phyloP scores from a whole-genome alignment of 1,140 invertebrate species.

The Drusus annulatus region DNA sequence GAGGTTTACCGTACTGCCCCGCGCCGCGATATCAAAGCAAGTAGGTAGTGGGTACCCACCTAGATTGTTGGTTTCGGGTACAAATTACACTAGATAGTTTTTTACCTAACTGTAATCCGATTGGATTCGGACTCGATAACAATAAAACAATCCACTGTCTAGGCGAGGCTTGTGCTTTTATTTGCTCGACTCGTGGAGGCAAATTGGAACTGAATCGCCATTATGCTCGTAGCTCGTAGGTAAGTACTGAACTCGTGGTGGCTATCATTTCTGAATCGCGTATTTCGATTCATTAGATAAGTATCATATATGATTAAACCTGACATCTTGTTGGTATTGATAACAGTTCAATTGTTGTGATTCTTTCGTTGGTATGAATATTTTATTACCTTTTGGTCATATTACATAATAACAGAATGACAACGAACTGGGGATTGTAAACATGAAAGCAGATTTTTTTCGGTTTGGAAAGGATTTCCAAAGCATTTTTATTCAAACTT shows the following conservation, averaged over 20 bases:
- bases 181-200: not conserved
- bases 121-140: constrained; percentile 35
- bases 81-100: constrained; percentile 51
- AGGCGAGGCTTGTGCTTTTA: not conserved
- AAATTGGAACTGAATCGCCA: not conserved
- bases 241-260: too few relatives aligned
- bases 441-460: too few relatives aligned
- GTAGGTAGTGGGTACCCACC: constrained; percentile 12
- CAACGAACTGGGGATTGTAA: too few relatives aligned
- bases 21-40: constrained; percentile 1
- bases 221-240: not conserved
- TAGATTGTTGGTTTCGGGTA: constrained; percentile 48
- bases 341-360: too few relatives aligned
- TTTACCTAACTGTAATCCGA: constrained; percentile 55
- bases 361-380: too few relatives aligned
- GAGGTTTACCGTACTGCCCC: not conserved
- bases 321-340: too few relatives aligned
- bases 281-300: not conserved
- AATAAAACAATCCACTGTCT: constrained; percentile 19
- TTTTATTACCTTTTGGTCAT: too few relatives aligned
- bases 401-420: too few relatives aligned
- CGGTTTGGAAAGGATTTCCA: too few relatives aligned
- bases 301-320: too few relatives aligned
- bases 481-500: too few relatives aligned
- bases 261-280: not conserved